Percentiles rank a stretch among this genome's conserved stretches.
Evolutionary conservation across 2,113 vertebrate species (phyloP).

Genomic region (Siphamia tubifer): DNA sequence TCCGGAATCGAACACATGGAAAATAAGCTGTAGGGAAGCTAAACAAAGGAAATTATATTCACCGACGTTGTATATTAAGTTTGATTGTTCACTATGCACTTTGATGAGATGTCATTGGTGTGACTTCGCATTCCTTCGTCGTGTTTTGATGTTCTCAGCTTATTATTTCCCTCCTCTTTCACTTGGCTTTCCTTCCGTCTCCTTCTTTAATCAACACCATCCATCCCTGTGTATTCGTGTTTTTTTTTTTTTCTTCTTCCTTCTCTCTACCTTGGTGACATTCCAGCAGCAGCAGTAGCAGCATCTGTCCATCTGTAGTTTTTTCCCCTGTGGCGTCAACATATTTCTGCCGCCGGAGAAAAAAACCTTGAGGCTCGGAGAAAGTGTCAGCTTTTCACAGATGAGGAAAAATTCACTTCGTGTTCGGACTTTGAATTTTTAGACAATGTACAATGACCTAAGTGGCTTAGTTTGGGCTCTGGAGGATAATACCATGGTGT

Average conservation of each 20-base stretch:
- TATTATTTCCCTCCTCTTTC: neutral
- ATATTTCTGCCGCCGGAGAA: slow-evolving; percentile 6
- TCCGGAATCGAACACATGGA: neutral
- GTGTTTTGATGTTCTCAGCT: neutral
- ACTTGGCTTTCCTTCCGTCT: neutral
- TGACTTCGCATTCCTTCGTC: neutral
- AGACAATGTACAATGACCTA: slow-evolving; percentile 1
- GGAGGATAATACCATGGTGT: neutral
- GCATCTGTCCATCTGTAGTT: slow-evolving; percentile 10
- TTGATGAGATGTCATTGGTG: neutral
- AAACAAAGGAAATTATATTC: neutral
- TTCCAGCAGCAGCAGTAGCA: neutral
- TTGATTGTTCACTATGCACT: neutral
- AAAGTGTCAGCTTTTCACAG: slow-evolving; percentile 21
- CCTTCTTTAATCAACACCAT: slow-evolving; percentile 10
- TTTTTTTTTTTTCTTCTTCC: neutral
- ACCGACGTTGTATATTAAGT: neutral
- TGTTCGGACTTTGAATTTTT: neutral
- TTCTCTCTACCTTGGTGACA: neutral
- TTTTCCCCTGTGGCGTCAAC: slow-evolving; percentile 15
- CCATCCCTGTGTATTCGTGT: neutral
- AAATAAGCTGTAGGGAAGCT: neutral
- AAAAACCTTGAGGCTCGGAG: slow-evolving; percentile 24
- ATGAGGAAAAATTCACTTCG: neutral
- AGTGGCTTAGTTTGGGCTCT: neutral